Evolutionary conservation across 2,888 invertebrate genomes (phyloP), one percentile per base, ranked within the genome.

Genomic region (Alcis repandata): DNA sequence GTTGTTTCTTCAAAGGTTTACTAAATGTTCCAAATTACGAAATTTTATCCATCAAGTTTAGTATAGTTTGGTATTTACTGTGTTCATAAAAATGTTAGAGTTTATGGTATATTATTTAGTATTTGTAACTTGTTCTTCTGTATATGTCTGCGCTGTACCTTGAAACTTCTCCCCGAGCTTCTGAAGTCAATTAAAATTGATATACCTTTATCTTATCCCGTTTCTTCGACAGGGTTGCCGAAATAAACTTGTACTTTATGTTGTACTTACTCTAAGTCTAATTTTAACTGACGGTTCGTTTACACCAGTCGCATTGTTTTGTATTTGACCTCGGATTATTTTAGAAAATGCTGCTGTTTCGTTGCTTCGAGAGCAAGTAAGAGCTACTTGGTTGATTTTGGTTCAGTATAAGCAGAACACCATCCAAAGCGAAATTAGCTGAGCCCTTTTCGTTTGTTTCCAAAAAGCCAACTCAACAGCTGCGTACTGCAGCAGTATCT

Each of bases 121-220:
- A 13, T 45, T 52, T 27, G 27, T 38, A 15, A 60, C 32, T 9
- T 51, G 27, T 48, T 22, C 40, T 60, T 60, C 59, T 64, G 43
- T 48, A 7, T n/a, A 22, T 20, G 8, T 66, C 69, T 67, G 72
- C 41, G 59, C 52, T 60, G 59, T 67, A 59, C 53, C 56, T 66
- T 69, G 68, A 70, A 73, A 68, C 70, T 65, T 79, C 75, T 79
- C 83, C 80, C 82, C 78, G 88, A 89, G 89, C 89, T 89, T 89
- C 77, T 83, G 71, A 72, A 70, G 89, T 89, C 89, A 89, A 89
- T 89, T 89, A 88, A 71, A 70, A 75, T 72, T 70, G 65, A 67
- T 59, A 61, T 75, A 76, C 70, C 77, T 78, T 73, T 64, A 70
- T 73, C 73, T 76, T 77, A 77, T 74, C 76, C 76, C 76, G 75